Evolutionary conservation across 1,140 invertebrate species (phyloP), one percentile per base, ranked within the genome.

Genomic region (Plectus sambesii): DNA sequence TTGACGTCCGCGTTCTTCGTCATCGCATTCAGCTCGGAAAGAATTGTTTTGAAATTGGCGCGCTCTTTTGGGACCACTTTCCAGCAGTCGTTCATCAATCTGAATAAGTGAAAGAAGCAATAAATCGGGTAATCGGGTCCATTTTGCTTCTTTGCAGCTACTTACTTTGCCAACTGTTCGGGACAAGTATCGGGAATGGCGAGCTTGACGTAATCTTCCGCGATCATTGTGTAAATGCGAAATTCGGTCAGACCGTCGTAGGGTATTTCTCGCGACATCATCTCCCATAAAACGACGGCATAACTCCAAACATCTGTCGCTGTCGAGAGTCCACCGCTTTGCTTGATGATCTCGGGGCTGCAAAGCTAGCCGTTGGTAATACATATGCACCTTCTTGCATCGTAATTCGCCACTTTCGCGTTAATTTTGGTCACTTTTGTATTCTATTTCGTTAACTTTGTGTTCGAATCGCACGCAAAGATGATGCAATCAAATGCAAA

Each of bases 231-330:
- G 42, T 63, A 63, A 37, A 63, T 63, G 43, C 58, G 56, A 41
- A 63, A 63, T 30, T 63, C 60, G 5, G 60, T 58, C 17, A 63
- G 45, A 42, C 49, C 61, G 25, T 61, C 60, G 40, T 65, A 63
- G 6, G 61, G 62, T 19, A 63, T 47, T 54, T 63, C 59, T 17
- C 60, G 42, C 8, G 62, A 55, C 39, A 65, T 24, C 26, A 63
- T 43, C 39, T 63, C 61, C 61, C 61, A 63, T 3, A 63, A 38
- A 37, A 64, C 51, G 6, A 63, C 62, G 24, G 52, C 62, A 40
- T 46, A 63, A 29, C 46, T 51, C 62, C 62, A 63, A 2, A 63
- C 62, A 44, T 63, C 61, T 5, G 59, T 63, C n/a, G 61, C 61
- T 1, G 62, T 59, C 4, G 61, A 59, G 19, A 63, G 59, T 3